Conservation (phyloP, 2,888 invertebrate genomes). For the Drosophila sordidula region DNA sequence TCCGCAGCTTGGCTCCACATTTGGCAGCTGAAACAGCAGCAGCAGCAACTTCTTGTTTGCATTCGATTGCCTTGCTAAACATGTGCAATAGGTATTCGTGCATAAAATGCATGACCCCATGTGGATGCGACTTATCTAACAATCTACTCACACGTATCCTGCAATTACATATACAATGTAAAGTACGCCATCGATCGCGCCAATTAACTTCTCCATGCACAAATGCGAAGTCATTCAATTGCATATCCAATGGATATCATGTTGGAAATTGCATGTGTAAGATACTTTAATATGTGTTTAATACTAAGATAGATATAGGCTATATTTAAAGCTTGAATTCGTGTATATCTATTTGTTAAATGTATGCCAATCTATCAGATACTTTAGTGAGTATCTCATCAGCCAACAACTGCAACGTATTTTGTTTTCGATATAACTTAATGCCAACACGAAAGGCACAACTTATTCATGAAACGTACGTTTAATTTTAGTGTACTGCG, state of each 20-base stretch:
- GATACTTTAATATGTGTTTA: background rate
- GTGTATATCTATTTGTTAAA: background rate
- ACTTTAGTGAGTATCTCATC: background rate
- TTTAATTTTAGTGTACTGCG: background rate
- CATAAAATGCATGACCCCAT: conserved; percentile 45
- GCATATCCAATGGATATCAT: too few species aligned
- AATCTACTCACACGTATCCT: conserved; percentile 13
- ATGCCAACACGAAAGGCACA: conserved; percentile 1
- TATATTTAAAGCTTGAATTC: background rate
- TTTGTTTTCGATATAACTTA: background rate
- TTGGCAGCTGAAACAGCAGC: background rate
- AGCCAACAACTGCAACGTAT: background rate
- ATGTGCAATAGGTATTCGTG: conserved; percentile 66
- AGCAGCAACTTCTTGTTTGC: conserved; percentile 53
- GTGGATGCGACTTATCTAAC: conserved; percentile 18
- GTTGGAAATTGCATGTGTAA: background rate
- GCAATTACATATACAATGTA: conserved; percentile 7
- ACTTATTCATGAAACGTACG: background rate
- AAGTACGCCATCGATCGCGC: conserved; percentile 13
- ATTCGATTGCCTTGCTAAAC: conserved; percentile 70
- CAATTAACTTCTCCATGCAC: conserved; percentile 11
- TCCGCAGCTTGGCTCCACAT: conserved; percentile 14
- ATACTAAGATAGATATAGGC: background rate
- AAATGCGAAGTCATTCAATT: background rate
- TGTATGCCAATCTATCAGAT: background rate